Base-by-base conservation (phyloP, 1,140 invertebrate species). In the Penaeus vannamei region DNA sequence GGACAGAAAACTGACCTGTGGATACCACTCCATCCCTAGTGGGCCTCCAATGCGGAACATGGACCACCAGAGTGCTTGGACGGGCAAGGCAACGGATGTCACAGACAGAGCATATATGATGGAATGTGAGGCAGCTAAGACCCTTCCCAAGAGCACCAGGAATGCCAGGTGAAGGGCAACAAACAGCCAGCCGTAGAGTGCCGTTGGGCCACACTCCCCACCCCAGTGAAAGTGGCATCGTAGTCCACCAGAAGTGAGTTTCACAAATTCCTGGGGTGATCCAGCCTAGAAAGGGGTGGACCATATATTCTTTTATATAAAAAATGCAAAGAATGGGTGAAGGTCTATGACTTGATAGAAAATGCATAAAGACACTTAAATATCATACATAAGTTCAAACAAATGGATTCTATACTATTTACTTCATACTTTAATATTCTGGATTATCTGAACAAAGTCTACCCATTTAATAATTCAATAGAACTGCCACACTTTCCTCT, bases 51-150 rank as follows among this genome's bases (percentile, higher is more conserved):
- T 86, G 36, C 62, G 62, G 79, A 88, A 91, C 10, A 91, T 62
- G 8, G 90, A 80, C 90, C 90, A 91, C 86, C 87, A 91, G n/a
- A 89, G 20, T 29, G 83, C 79, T 12, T 85, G 87, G 83, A 90
- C 32, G 53, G 90, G 90, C 42, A 90, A 72, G 42, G 90, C 82
- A 8, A 90, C 46, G 1, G 90, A 84, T 19, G 90, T 85, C 53
- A 86, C 86, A 22, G 82, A 87, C 32, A 90, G 77, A 12, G 88
- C 64, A 60, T 82, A 90, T n/a, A 86, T 80, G 64, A 85, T 85
- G 36, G 83, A 85, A 23, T 69, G 88, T 20, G 83, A 32, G 8
- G 76, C 64, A 19, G 83, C 61, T 62, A 90, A 59, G 5, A 88
- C 84, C 46, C 76, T 53, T 36, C 88, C 83, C 76, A 85, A 32